These are phyloP conservation scores for Lophius americanus DNA, from an alignment of 2,797 vertebrate genomes.

Conservation along the genomic window DNA sequence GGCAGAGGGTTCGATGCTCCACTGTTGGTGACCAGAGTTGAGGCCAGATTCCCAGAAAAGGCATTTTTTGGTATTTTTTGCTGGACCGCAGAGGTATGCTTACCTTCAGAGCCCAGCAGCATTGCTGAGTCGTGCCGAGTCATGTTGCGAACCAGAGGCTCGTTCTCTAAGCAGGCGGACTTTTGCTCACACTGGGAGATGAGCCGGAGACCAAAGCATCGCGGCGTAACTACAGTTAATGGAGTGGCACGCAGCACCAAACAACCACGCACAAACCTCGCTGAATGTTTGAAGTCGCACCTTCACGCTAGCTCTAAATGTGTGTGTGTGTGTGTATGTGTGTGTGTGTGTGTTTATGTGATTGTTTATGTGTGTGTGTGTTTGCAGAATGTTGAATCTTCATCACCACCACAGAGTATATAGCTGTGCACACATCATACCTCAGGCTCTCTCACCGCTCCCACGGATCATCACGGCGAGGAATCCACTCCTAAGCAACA, in stretches of 20 bases:
- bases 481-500: constrained; percentile 14
- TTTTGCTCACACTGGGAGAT: constrained; percentile 47
- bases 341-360: too few relatives aligned
- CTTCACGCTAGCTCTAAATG: not conserved
- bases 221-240: constrained; percentile 42
- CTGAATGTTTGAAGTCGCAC: constrained; percentile 13
- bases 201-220: constrained; percentile 22
- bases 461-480: constrained; percentile 50
- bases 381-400: constrained; percentile 12
- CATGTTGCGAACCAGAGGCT: constrained; percentile 22
- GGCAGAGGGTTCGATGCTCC: too few relatives aligned
- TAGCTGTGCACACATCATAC: not conserved
- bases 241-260: constrained; percentile 22
- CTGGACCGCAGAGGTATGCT: constrained; percentile 26
- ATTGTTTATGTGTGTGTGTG: too few relatives aligned
- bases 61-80: not conserved
- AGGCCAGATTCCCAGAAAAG: constrained; percentile 33
- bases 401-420: not conserved
- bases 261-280: constrained; percentile 6
- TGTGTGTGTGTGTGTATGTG: not conserved
- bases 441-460: constrained; percentile 23
- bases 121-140: constrained; percentile 39
- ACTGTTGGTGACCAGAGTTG: constrained; percentile 6
- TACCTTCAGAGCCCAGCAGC: constrained; percentile 35
- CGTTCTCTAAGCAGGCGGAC: constrained; percentile 37